phyloP scores from a whole-genome alignment of 2,113 vertebrate genomes.

The Motacilla alba region DNA sequence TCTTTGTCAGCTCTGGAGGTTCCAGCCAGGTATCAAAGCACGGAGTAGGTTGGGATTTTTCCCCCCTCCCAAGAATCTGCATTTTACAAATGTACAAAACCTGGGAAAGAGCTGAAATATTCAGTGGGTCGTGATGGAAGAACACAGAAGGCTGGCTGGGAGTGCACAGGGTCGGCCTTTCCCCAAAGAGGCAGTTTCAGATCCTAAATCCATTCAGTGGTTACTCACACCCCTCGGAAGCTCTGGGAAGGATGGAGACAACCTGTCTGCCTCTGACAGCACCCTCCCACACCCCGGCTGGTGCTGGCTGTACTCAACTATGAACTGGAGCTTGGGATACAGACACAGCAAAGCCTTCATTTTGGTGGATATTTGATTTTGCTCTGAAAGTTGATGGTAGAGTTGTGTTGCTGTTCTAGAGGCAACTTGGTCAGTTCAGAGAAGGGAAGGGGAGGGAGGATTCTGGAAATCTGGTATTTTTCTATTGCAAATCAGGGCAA shows the following conservation, averaged over 20 bases:
- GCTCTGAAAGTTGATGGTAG: neutral
- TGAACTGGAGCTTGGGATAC: neutral
- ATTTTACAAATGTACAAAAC: neutral
- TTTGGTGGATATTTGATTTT: neutral
- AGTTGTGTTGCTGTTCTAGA: neutral
- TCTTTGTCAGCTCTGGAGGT: constrained; percentile 22
- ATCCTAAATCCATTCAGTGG: neutral
- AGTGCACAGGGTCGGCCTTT: neutral
- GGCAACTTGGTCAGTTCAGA: neutral
- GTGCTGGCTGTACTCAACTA: neutral
- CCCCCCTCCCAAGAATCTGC: neutral
- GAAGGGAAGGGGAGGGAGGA: neutral
- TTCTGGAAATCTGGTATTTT: neutral
- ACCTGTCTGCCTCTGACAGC: constrained; percentile 20
- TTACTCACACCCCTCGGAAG: neutral
- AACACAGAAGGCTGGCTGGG: neutral
- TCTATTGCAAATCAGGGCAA: neutral
- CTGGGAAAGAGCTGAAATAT: neutral
- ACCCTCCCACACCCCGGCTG: constrained; percentile 36
- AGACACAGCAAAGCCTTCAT: neutral
- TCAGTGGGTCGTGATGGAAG: neutral
- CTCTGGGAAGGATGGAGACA: neutral
- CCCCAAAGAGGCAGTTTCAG: neutral
- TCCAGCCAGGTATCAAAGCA: constrained; percentile 39
- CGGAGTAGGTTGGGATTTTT: neutral